Evolutionary conservation across 2,888 invertebrate species (phyloP), one percentile per base, ranked within the genome.

Genomic region (Lamellibrachia satsuma): DNA sequence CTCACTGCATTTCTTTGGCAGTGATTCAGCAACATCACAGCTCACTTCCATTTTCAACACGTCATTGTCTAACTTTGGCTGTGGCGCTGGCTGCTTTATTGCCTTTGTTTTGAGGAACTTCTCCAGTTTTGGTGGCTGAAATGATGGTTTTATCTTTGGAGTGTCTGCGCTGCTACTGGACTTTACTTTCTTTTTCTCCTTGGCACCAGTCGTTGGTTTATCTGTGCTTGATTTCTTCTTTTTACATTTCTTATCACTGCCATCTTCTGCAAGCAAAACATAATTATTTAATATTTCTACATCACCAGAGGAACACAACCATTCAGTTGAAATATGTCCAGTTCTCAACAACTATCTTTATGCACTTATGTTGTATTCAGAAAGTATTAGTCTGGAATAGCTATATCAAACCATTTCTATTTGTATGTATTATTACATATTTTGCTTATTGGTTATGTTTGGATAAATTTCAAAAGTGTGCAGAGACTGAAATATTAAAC

Each of bases 41-140:
- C 93, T 92, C 90, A 94, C 92, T n/a, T 95, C 94, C 94, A 94
- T 94, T 0, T 94, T 94, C 60, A 94, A 94, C 22, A 94, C 92
- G 52, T 94, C 94, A 92, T 92, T 92, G 91, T 95, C 94, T 91
- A 94, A 93, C n/a, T 94, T 93, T 3, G 92, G n/a, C 11, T 22
- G 39, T 51, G 92, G 52, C 51, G 11, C n/a, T 52, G 52, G 39
- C 27, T 27, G 90, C 91, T 75, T 92, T 22, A 93, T 90, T 51
- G 75, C 52, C 51, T 51, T 51, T 3, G 55, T 9, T 75, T 75
- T 75, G n/a, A 75, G n/a, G 22, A 6, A 22, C 75, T 55, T 55
- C 55, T 75, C 75, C 75, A 22, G 75, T 75, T 75, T 75, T 22
- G 75, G 75, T 22, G 15, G 75, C 75, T 75, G 75, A 75, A 75